Conservation (phyloP, 2,888 invertebrate species). For the Aproaerema taeniolella region DNA sequence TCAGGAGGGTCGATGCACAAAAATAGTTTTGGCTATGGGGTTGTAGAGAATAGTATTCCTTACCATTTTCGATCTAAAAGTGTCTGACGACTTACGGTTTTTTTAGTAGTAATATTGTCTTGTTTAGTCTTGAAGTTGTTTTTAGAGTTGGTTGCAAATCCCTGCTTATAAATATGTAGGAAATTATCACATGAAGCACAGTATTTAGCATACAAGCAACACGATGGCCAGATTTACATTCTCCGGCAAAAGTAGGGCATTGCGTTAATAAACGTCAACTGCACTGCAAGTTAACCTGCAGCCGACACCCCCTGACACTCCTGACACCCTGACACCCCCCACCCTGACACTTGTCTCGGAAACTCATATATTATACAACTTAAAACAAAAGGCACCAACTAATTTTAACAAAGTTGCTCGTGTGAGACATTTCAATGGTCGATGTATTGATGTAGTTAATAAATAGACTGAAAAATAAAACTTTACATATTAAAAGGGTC, state of each 20-base stretch:
- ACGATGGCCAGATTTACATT: slow-evolving; percentile 13
- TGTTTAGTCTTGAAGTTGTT: too few species aligned
- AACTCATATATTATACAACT: slow-evolving; percentile 7
- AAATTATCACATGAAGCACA: neutral
- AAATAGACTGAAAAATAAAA: too few species aligned
- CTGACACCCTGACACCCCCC: too few species aligned
- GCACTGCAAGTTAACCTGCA: neutral
- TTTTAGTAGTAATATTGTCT: too few species aligned
- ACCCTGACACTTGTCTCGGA: slow-evolving; percentile 6
- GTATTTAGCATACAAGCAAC: slow-evolving; percentile 10
- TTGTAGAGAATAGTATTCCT: too few species aligned
- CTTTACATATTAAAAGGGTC: too few species aligned
- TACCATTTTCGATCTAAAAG: too few species aligned
- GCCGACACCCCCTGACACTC: neutral
- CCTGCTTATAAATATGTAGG: slow-evolving; percentile 1
- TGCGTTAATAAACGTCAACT: slow-evolving; percentile 12
- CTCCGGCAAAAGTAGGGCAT: slow-evolving; percentile 13
- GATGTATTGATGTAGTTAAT: neutral
- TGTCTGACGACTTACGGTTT: too few species aligned
- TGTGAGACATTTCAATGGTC: neutral
- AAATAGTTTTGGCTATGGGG: too few species aligned
- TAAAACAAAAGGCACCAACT: slow-evolving; percentile 7
- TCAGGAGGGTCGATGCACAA: too few species aligned
- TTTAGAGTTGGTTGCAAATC: too few species aligned
- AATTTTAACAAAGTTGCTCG: neutral